Evolutionary conservation across 2,113 vertebrate genomes (phyloP).

Genomic region (Strigops habroptila): DNA sequence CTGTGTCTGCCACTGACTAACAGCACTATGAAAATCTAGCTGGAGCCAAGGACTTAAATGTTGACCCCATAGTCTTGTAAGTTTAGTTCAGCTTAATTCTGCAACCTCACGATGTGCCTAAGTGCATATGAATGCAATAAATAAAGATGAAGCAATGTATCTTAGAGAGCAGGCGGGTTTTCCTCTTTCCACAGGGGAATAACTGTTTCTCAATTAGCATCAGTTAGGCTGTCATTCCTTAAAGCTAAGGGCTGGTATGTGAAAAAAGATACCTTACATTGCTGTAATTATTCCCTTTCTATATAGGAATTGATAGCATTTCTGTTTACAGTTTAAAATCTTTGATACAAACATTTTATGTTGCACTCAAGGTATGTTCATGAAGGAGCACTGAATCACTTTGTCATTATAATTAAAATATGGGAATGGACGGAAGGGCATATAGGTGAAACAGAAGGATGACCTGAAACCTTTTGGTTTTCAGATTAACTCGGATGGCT

Average conservation of each 20-base stretch:
- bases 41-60: neutral
- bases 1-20: neutral
- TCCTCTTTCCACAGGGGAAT: neutral
- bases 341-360: neutral
- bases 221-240: neutral
- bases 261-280: neutral
- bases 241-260: neutral
- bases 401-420: neutral
- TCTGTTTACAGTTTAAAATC: neutral
- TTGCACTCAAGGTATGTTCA: neutral
- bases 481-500: neutral
- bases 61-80: neutral
- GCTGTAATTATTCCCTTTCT: neutral
- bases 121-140: neutral
- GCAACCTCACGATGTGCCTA: neutral
- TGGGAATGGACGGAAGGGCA: rapidly evolving
- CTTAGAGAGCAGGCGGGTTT: neutral
- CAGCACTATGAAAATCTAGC: neutral
- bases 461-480: neutral
- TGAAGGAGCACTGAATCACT: neutral
- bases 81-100: neutral
- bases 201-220: neutral
- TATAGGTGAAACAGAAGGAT: neutral
- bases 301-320: rapidly evolving
- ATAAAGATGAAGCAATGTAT: neutral